phyloP scores from a whole-genome alignment of 23 tunicate species.

The Botrylloides violaceus region DNA sequence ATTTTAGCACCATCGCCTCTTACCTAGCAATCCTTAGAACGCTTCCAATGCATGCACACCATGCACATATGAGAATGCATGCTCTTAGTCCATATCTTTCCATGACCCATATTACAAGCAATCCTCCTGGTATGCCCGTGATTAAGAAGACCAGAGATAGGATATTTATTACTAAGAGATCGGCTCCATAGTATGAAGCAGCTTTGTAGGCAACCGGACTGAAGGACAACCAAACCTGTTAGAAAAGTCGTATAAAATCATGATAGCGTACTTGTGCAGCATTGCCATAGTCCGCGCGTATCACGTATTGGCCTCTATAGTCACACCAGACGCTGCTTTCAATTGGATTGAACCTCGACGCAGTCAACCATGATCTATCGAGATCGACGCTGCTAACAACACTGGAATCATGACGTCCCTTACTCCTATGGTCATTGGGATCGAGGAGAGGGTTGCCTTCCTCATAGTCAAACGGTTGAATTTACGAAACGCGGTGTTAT shows the following conservation, averaged over 20 bases:
- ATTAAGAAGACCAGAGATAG: constrained; percentile 61
- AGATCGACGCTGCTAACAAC: too few species aligned
- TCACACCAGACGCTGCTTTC: too few species aligned
- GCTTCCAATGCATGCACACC: constrained; percentile 23
- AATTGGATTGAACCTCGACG: too few species aligned
- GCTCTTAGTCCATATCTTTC: constrained; percentile 24
- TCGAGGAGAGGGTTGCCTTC: too few species aligned
- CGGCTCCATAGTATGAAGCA: constrained; percentile 46
- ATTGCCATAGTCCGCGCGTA: too few species aligned
- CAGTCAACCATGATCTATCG: too few species aligned
- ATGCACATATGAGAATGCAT: constrained; percentile 17
- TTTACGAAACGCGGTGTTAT: too few species aligned
- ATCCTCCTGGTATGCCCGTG: constrained; percentile 46
- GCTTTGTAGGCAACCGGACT: constrained; percentile 71
- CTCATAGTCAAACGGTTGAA: too few species aligned
- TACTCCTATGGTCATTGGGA: too few species aligned
- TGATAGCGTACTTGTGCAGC: too few species aligned
- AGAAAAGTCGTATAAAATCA: background rate
- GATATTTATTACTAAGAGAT: constrained; percentile 47
- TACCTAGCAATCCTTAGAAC: constrained; percentile 15
- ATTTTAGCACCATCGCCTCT: background rate
- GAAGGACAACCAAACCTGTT: constrained; percentile 83
- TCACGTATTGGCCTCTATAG: too few species aligned
- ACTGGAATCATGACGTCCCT: too few species aligned
- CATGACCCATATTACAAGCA: constrained; percentile 44